phyloP scores from a whole-genome alignment of 2,888 invertebrate genomes.

The Cacoxenus indagator region DNA sequence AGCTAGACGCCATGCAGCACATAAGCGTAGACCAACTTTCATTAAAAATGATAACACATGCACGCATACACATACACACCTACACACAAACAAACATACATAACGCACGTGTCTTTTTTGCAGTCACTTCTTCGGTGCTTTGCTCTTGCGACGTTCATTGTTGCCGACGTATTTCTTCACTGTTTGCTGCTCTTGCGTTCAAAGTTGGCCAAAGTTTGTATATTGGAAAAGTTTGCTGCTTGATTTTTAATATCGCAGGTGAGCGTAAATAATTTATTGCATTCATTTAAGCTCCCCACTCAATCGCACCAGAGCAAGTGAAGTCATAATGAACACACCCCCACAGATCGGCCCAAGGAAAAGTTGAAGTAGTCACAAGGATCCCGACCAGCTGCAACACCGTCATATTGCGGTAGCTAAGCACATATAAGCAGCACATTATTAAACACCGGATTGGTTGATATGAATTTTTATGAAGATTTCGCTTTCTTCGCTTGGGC shows the following conservation, averaged over 20 bases:
- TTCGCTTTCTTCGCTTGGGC: neutral
- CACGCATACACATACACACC: conserved; percentile 7
- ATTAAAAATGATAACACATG: no score
- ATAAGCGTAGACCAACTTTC: no score
- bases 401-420: no score
- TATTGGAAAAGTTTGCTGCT: conserved; percentile 65
- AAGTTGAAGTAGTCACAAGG: no score
- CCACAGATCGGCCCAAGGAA: neutral
- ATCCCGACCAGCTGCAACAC: no score
- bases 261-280: conserved; percentile 65
- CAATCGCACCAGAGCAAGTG: conserved; percentile 58
- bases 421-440: neutral
- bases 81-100: conserved; percentile 25
- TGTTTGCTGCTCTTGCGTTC: conserved; percentile 39
- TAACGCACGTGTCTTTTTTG: neutral
- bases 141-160: neutral
- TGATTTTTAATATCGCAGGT: conserved; percentile 67
- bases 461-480: neutral
- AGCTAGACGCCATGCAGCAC: neutral
- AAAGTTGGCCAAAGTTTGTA: conserved; percentile 55
- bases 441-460: neutral
- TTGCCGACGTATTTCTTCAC: neutral
- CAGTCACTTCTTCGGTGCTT: neutral
- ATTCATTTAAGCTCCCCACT: conserved; percentile 64
- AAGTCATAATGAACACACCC: conserved; percentile 36